Base-by-base conservation (phyloP, 2,888 invertebrate species). In the Lepidocyrtinus sp. region DNA sequence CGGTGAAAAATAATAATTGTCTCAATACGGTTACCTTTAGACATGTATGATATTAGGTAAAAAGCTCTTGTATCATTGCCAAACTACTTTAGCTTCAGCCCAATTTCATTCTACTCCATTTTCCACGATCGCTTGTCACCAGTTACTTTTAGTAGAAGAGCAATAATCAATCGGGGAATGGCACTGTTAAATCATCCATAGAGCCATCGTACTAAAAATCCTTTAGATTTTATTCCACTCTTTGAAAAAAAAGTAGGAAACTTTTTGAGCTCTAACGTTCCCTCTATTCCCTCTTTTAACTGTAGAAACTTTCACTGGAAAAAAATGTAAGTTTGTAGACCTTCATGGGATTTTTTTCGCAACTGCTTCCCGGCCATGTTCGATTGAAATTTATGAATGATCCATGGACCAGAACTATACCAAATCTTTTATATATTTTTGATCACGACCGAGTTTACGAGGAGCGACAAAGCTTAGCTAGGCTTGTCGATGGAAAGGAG, bases 361-460 rank as follows among this genome's bases (percentile, higher is more conserved):
- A 72, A 76, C 63, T 62, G 63, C 63, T 69, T 73, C 50, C 17
- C n/a, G n/a, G n/a, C n/a, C n/a, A n/a, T 50, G 36, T 72, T 78
- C 73, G 73, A 78, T 73, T 78, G 73, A 78, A 73, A 73, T 78
- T 73, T 78, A 78, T 78, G 78, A 78, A 67, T 72, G 72, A 76
- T 71, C 76, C 63, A 59, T 59, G 25, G 50, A 50, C n/a, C 50
- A 50, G 50, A 50, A 50, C 50, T 2, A 50, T 50, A n/a, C 50
- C 15, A 50, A 17, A 50, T 50, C 17, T 50, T 50, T 50, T 36
- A n/a, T n/a, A n/a, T n/a, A n/a, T n/a, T 50, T 50, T 50, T 50
- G 50, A 50, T 50, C n/a, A 50, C 50, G 12, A 50, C 50, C 50
- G 50, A 50, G n/a, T n/a, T n/a, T n/a, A n/a, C n/a, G n/a, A n/a